Base-by-base conservation (phyloP, 2,888 invertebrate species). In the Imbricaverruca yamaguchii region DNA sequence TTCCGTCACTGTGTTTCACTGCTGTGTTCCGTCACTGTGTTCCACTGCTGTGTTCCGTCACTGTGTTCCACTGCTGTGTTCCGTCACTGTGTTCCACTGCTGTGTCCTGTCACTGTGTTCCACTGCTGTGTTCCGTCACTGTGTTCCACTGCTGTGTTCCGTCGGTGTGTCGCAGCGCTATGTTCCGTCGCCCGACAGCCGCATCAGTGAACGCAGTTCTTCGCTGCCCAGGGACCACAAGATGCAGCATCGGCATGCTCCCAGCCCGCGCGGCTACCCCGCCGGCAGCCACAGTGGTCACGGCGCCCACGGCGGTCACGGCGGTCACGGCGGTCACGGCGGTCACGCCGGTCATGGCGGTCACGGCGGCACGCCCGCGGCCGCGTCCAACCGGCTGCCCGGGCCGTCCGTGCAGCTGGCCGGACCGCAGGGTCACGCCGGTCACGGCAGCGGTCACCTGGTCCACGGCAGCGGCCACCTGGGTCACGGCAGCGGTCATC, bases 201-300 rank as follows among this genome's bases (percentile, higher is more conserved):
- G 53, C n/a, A 4, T 55, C 55, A 53, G 3, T 74, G 74, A 55
- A 55, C 23, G 74, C 55, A 74, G 74, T 55, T 74, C 74, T 1
- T 74, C 74, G 53, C n/a, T 80, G 69, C 53, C 81, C 81, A 53
- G 81, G 74, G 74, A 74, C 55, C 74, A 74, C 74, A 74, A 74
- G 55, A 74, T 55, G 74, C 74, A 74, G 21, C 74, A 74, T 55
- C 74, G 74, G 21, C 74, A 74, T 21, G 55, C 55, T 21, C 74
- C 74, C 15, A 74, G 55, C 53, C 53, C 74, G 15, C 74, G 74
- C 53, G 55, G 55, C 55, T 74, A 21, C 55, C 18, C 55, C 0
- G 21, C 74, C 55, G 74, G 74, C 8, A 12, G 23, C 21, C 21
- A 12, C 55, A 21, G 10, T 15, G 39, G 39, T 39, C 39, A 39